Conservation (phyloP, 2,797 vertebrate species). For the Bovichtus variegatus region DNA sequence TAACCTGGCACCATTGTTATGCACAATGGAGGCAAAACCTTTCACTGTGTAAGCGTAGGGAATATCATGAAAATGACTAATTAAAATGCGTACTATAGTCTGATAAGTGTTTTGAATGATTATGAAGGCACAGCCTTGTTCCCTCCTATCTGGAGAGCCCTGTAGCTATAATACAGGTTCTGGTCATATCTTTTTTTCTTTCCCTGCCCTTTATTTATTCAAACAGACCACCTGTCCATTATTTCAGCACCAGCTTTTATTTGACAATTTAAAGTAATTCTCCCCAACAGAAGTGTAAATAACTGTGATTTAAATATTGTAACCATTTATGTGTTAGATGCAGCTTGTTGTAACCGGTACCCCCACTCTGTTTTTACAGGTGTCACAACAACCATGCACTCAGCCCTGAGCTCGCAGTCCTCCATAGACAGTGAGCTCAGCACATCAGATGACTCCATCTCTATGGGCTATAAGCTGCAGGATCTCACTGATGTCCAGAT, state of each 20-base stretch:
- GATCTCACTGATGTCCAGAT: slow-evolving; percentile 96
- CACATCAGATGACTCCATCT: slow-evolving; percentile 95
- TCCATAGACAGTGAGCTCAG: slow-evolving; percentile 95
- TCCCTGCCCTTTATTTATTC: not conserved
- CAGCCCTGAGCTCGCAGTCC: slow-evolving; percentile 93
- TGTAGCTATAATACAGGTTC: not conserved
- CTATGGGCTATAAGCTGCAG: slow-evolving; percentile 95
- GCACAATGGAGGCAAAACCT: not conserved
- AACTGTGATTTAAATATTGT: not conserved
- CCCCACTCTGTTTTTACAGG: slow-evolving; percentile 75
- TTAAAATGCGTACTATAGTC: not conserved
- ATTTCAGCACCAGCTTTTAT: not conserved
- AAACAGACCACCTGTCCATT: not conserved
- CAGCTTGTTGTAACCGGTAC: slow-evolving; percentile 19
- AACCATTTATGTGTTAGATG: not conserved
- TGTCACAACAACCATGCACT: slow-evolving; percentile 83
- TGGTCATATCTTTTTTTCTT: not conserved
- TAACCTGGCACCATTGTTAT: not conserved
- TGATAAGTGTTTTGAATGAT: not conserved
- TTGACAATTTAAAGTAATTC: not conserved
- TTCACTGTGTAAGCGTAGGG: not conserved
- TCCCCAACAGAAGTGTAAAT: not conserved
- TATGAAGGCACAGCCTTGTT: not conserved
- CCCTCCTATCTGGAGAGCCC: not conserved
- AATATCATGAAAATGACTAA: not conserved